A percentile compares a stretch with the other conserved stretches of the same genome.
Conservation (phyloP, 2,797 vertebrate genomes). For the Chelon labrosus region DNA sequence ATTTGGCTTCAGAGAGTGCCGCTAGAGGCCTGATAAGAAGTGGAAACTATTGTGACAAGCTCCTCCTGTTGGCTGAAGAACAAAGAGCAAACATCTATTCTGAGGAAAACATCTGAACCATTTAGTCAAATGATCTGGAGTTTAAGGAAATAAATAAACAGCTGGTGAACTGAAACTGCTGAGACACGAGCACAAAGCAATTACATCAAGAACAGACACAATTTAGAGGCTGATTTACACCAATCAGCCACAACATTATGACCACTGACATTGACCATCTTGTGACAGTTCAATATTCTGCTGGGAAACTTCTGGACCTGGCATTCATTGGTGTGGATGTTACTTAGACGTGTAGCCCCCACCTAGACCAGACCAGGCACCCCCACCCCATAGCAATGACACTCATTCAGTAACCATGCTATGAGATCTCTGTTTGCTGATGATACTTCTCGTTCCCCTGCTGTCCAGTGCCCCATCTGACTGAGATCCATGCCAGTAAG, state of each 20-base stretch:
- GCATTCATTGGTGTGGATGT: too few relatives aligned
- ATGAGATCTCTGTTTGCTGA: neutral
- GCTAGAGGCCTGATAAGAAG: slow-evolving; percentile 51
- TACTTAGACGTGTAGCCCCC: too few relatives aligned
- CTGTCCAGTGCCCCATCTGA: slow-evolving; percentile 87
- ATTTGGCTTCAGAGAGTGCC: slow-evolving; percentile 58
- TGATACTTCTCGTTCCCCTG: neutral
- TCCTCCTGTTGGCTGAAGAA: slow-evolving; percentile 1
- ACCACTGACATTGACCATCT: too few relatives aligned
- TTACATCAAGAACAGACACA: neutral
- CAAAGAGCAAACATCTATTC: slow-evolving; percentile 5
- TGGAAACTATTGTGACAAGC: slow-evolving; percentile 66
- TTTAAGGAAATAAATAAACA: neutral
- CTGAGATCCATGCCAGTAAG: slow-evolving; percentile 88
- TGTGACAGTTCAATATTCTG: too few relatives aligned
- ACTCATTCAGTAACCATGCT: too few relatives aligned
- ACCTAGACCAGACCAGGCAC: too few relatives aligned
- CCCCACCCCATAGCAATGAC: too few relatives aligned
- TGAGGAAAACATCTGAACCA: accelerated
- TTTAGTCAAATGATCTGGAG: too few relatives aligned
- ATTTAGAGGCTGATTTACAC: neutral
- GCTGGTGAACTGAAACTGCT: neutral
- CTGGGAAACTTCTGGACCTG: too few relatives aligned
- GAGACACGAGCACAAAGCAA: neutral
- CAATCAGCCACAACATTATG: too few relatives aligned